Percentiles rank a stretch among this genome's conserved stretches.
Evolutionary conservation across 2,797 vertebrate species (phyloP).

Genomic region (Sebastes steindachneri): DNA sequence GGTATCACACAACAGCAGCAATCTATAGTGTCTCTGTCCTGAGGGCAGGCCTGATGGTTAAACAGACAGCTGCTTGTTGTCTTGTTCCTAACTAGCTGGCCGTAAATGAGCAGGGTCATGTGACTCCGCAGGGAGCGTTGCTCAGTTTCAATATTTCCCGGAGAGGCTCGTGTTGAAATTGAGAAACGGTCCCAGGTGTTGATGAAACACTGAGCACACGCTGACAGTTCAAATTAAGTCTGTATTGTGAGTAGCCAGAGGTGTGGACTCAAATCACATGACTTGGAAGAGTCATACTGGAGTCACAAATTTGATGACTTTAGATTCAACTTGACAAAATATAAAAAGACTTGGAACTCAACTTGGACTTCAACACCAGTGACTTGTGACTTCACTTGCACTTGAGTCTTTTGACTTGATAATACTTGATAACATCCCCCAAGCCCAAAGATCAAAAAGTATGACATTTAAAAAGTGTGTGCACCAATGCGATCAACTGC

Average conservation of each 20-base stretch:
- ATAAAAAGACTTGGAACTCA: no score
- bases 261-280: no score
- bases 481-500: no score
- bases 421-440: no score
- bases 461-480: no score
- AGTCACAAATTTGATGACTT: no score
- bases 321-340: no score
- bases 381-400: no score
- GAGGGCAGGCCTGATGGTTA: conserved; percentile 9
- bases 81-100: neutral
- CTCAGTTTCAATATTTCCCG: conserved; percentile 13
- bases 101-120: conserved; percentile 15
- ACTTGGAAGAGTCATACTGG: no score
- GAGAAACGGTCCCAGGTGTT: neutral
- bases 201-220: neutral
- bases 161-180: neutral
- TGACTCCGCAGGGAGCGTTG: conserved; percentile 8
- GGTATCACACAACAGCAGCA: conserved; percentile 32
- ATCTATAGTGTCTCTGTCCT: conserved; percentile 50
- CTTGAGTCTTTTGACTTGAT: no score
- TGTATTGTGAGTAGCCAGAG: neutral
- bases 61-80: conserved; percentile 48
- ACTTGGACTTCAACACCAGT: no score
- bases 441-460: no score
- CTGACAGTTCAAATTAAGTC: neutral